phyloP scores from a whole-genome alignment of 2,888 invertebrate species.

The Eilema depressum region DNA sequence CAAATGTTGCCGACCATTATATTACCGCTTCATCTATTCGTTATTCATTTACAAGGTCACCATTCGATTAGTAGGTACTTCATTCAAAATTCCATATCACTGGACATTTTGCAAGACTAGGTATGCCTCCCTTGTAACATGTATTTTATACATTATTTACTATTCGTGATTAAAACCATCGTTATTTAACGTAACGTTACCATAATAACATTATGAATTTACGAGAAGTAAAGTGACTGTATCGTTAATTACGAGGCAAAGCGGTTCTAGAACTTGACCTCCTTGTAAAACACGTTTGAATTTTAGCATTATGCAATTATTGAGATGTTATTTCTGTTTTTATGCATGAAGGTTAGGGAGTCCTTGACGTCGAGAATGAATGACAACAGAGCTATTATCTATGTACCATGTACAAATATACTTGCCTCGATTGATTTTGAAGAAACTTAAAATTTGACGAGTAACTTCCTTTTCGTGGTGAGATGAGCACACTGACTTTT shows the following conservation, averaged over 20 bases:
- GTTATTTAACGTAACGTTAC: slow-evolving; percentile 50
- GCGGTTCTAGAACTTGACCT: slow-evolving; percentile 78
- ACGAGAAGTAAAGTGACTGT: slow-evolving; percentile 54
- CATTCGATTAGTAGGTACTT: slow-evolving; percentile 66
- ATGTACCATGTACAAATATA: not conserved
- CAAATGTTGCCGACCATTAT: slow-evolving; percentile 62
- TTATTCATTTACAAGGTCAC: slow-evolving; percentile 68
- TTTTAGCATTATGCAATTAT: slow-evolving; percentile 73
- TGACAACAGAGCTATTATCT: not conserved
- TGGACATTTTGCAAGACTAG: slow-evolving; percentile 60
- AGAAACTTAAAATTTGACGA: not conserved
- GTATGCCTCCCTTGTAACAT: slow-evolving; percentile 30
- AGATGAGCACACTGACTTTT: too few relatives aligned
- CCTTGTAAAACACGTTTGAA: slow-evolving; percentile 72
- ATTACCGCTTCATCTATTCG: slow-evolving; percentile 69
- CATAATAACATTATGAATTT: slow-evolving; percentile 61
- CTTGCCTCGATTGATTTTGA: not conserved
- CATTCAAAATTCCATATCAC: slow-evolving; percentile 57
- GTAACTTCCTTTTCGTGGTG: not conserved
- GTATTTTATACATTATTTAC: slow-evolving; percentile 24
- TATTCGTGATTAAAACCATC: slow-evolving; percentile 32
- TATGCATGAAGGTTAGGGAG: slow-evolving; percentile 59
- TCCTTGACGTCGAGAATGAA: slow-evolving; percentile 53
- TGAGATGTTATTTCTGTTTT: slow-evolving; percentile 61
- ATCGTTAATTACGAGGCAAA: slow-evolving; percentile 61